Base-by-base conservation (phyloP, 2,888 invertebrate species). In the Eupithecia subumbrata region DNA sequence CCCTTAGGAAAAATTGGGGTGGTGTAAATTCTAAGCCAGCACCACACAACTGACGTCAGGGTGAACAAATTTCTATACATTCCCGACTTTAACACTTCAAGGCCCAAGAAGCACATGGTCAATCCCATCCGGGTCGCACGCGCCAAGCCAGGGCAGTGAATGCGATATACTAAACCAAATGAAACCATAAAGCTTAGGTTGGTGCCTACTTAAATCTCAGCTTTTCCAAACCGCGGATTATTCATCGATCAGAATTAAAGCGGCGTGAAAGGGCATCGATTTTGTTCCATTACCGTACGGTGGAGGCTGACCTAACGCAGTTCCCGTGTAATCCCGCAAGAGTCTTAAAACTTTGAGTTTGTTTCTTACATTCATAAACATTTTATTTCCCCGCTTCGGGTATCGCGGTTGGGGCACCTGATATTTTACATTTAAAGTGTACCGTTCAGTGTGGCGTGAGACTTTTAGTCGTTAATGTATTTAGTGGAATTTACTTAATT, bases 311-410 rank as follows among this genome's bases (percentile, higher is more conserved):
- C 90, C 92, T 94, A 93, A 93, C 90, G 90, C 92, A 88, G 88
- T 92, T 92, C 86, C 85, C 91, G 83, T 93, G 93, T 94, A 92
- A 93, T 93, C 92, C 90, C 83, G 79, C 86, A 86, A 86, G 88
- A 89, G 87, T 88, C 88, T 89, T 89, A 87, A 90, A 92, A 90
- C 88, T 92, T 92, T 78, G 83, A 86, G 84, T 84, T 82, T 92
- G 86, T 93, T 92, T 88, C 86, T 87, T 90, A 90, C 90, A 90
- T 92, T 91, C 91, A 92, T 92, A 92, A 93, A 93, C 91, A 92
- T 92, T 92, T 89, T 90, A 91, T 91, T 92, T 91, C 84, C 85
- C 81, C 82, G 86, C 85, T 80, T 79, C 81, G 84, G 84, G 84
- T 83, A 83, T 84, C 83, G 86, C 80, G 83, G 82, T 81, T 82